Base-by-base conservation (phyloP, 2,888 invertebrate species). In the Tanytarsus gracilentus region DNA sequence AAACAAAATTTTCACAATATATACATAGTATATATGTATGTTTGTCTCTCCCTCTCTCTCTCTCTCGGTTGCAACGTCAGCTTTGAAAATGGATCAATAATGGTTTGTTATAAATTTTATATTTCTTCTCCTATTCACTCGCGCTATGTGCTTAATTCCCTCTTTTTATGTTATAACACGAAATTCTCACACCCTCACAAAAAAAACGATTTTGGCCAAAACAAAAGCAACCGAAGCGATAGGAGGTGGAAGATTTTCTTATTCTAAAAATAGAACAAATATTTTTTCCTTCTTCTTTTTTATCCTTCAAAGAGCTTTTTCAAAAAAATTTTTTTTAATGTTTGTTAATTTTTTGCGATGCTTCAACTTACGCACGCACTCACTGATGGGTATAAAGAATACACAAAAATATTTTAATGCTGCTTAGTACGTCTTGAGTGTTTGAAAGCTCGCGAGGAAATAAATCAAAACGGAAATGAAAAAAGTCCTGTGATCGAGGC, bases 31-130 rank as follows among this genome's bases (percentile, higher is more conserved):
- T 26, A 27, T 58, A 48, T 58, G n/a, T 27, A n/a, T 40, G 58
- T 30, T 14, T 55, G 44, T 44, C 21, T 23, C 18, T 23, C 44
- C n/a, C n/a, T n/a, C n/a, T n/a, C n/a, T n/a, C n/a, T n/a, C n/a
- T n/a, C n/a, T n/a, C n/a, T n/a, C n/a, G n/a, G n/a, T n/a, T n/a
- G 58, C 58, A 39, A 58, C 58, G 58, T 58, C 58, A 58, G 58
- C 58, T 58, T 36, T 30, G 58, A 48, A 30, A 58, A 48, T 9
- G 58, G 58, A 58, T 58, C 58, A 58, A 58, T 58, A 58, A 56
- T 26, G 25, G 14, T 49, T 26, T 49, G 25, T 27, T 8, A 26
- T 27, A 16, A 16, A 36, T 6, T 14, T 36, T 4, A 33, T 33
- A 33, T n/a, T 33, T 3, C 14, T 33, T n/a, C 16, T 36, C 36